phyloP scores from a whole-genome alignment of 64 coral and sea anemone species.

The Exaiptasia diaphana region DNA sequence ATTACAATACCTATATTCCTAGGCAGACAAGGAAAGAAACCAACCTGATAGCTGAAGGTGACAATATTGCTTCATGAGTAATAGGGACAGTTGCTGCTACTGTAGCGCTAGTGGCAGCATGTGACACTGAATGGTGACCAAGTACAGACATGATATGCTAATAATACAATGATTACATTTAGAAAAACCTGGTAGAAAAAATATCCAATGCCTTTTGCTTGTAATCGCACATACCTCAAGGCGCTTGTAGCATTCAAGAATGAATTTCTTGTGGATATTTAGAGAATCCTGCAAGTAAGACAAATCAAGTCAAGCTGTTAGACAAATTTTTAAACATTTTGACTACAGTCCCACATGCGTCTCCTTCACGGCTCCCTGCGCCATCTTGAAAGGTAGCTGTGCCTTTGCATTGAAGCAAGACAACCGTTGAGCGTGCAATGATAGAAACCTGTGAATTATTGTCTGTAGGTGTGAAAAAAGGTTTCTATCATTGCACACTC shows the following conservation, averaged over 20 bases:
- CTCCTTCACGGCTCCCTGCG: no score
- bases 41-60: constrained; percentile 41
- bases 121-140: constrained; percentile 34
- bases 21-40: no score
- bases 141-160: constrained; percentile 71
- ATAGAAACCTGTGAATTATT: no score
- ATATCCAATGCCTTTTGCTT: background rate
- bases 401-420: no score
- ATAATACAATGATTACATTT: background rate
- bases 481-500: no score
- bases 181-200: background rate
- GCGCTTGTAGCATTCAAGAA: constrained; percentile 87
- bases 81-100: constrained; percentile 57
- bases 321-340: no score
- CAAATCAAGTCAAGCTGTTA: background rate
- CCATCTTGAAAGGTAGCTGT: no score
- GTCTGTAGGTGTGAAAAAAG: no score
- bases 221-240: constrained; percentile 60
- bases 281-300: constrained; percentile 74
- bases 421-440: no score
- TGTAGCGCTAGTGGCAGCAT: constrained; percentile 56
- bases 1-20: no score
- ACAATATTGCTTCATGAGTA: constrained; percentile 57
- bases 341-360: no score
- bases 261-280: constrained; percentile 86